Conservation (phyloP, 2,113 vertebrate species). For the Cathartes aura region DNA sequence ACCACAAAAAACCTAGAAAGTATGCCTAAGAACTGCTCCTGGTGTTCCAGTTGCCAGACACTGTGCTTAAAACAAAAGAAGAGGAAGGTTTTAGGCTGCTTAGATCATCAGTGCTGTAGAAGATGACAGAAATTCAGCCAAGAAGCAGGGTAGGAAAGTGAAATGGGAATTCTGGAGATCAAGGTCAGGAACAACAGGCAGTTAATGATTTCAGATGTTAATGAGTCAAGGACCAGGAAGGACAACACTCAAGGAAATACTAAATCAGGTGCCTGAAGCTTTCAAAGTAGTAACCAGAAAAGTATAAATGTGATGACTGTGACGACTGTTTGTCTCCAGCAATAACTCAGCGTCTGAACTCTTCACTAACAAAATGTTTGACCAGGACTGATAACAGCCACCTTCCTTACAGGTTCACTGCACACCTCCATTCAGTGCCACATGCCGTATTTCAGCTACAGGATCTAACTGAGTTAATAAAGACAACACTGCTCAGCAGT, state of each 20-base stretch:
- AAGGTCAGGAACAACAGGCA: not conserved
- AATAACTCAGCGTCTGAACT: not conserved
- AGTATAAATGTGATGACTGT: not conserved
- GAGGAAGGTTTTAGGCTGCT: not conserved
- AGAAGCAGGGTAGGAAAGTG: not conserved
- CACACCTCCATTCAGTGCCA: not conserved
- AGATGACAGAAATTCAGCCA: not conserved
- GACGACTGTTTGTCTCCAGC: not conserved
- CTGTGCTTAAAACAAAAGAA: not conserved
- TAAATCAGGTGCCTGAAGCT: not conserved
- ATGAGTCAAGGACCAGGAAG: not conserved
- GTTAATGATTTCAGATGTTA: not conserved
- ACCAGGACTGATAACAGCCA: not conserved
- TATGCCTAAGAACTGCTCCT: not conserved
- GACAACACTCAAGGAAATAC: not conserved
- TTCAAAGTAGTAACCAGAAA: not conserved
- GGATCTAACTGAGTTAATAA: not conserved
- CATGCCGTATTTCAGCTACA: accelerated
- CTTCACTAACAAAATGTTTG: not conserved
- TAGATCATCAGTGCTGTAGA: not conserved
- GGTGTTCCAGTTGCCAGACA: not conserved
- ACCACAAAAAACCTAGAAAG: not conserved
- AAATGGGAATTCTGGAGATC: not conserved
- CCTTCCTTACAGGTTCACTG: not conserved
- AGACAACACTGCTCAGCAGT: not conserved